Base-by-base conservation (phyloP, 1,140 invertebrate species). In the Neodiprion virginianus region DNA sequence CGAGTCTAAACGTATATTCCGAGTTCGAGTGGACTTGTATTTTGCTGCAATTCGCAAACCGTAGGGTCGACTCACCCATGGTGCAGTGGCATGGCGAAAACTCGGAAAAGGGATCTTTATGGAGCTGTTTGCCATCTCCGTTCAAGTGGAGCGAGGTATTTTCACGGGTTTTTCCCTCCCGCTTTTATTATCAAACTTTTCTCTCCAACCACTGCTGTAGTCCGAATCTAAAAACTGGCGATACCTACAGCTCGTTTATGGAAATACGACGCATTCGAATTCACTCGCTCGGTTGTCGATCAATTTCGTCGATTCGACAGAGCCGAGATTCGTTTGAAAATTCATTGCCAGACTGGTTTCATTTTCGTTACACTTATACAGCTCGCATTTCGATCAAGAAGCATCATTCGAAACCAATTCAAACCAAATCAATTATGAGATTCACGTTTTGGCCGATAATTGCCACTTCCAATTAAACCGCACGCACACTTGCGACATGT, bases 1-100 rank as follows among this genome's bases (percentile, higher is more conserved):
- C 53, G 28, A 40, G 8, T 14, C 17, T 17, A 61, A 61, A 61
- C 53, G 53, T 5, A 61, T 8, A 12, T 61, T 61, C 53, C 53
- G 8, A 61, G n/a, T 61, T 61, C 53, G 53, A 61, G 53, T 61
- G 53, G 53, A 61, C 53, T 61, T 61, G 53, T 61, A 61, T 61
- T 61, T 61, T 14, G 17, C 8, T 61, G 11, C 53, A 12, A 40
- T 40, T 40, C 28, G 28, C 28, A 61, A 40, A 40, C 28, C 53
- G 11, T 3, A 12, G 53, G 53, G 53, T 8, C n/a, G 11, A 61
- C n/a, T 61, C 53, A 61, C 53, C 53, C 53, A 5, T 4, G 4
- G 11, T 61, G 8, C n/a, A 61, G 28, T 61, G n/a, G 53, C 11
- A 17, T 61, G 8, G 53, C 53, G n/a, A 61, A 40, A 40, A 40